These are phyloP conservation scores for Phycodurus eques DNA, from an alignment of 2,113 vertebrate species.

Conservation along the genomic window DNA sequence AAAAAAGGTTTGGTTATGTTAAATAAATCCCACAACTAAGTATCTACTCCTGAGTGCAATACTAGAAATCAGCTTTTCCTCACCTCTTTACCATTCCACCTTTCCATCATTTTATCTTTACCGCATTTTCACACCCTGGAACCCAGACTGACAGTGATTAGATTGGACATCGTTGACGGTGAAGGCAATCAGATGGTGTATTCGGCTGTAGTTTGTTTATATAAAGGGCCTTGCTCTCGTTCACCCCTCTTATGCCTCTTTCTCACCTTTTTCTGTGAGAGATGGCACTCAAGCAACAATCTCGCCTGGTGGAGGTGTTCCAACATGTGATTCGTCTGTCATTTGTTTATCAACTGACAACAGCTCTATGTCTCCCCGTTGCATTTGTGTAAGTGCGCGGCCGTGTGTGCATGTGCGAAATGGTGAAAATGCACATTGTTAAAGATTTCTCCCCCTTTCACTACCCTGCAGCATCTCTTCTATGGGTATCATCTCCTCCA, in stretches of 20 bases:
- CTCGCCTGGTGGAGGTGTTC: conserved; percentile 72
- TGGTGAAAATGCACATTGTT: conserved; percentile 55
- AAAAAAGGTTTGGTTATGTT: background rate
- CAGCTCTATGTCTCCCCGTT: conserved; percentile 62
- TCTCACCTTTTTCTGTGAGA: conserved; percentile 47
- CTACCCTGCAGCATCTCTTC: conserved; percentile 63
- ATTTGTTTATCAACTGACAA: conserved; percentile 77
- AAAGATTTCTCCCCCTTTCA: conserved; percentile 41
- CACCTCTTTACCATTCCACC: conserved; percentile 42
- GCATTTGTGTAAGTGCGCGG: conserved; percentile 47
- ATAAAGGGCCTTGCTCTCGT: conserved; percentile 62
- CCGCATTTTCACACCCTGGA: conserved; percentile 49
- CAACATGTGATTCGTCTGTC: conserved; percentile 79
- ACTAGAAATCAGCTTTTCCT: conserved; percentile 41
- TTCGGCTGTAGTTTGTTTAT: conserved; percentile 76
- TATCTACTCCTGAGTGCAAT: conserved; percentile 35
- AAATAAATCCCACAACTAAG: background rate
- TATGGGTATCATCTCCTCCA: conserved; percentile 66
- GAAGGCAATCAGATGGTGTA: conserved; percentile 74
- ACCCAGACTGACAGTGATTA: conserved; percentile 78
- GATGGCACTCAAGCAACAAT: conserved; percentile 71
- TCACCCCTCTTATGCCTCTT: conserved; percentile 20
- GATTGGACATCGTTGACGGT: conserved; percentile 77
- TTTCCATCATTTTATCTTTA: conserved; percentile 60
- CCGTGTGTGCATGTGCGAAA: conserved; percentile 19